Conservation (phyloP, 2,797 vertebrate species). For the Malurus leucopterus region DNA sequence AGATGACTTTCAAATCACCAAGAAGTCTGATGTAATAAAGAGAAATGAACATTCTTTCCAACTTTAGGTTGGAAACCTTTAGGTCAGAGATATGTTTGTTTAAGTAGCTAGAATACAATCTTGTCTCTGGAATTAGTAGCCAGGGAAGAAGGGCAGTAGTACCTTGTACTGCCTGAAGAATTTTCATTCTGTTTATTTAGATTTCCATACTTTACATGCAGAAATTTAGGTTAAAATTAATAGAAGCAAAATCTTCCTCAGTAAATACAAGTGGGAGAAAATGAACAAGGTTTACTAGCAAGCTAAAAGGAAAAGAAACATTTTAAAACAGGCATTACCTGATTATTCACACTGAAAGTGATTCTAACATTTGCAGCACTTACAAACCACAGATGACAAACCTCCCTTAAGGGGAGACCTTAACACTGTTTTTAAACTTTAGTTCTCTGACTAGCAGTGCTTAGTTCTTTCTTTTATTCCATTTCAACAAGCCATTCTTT, state of each 20-base stretch:
- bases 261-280: neutral
- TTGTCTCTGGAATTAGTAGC: neutral
- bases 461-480: neutral
- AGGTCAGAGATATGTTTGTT: neutral
- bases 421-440: neutral
- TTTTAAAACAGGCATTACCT: neutral
- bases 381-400: neutral
- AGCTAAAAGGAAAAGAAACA: neutral
- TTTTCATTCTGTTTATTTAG: neutral
- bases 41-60: neutral
- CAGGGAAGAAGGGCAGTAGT: neutral
- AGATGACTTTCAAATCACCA: neutral
- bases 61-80: neutral
- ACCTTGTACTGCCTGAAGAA: neutral
- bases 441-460: neutral
- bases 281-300: neutral
- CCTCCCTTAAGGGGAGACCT: neutral
- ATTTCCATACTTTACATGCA: neutral
- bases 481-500: neutral
- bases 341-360: neutral
- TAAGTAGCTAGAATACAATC: neutral
- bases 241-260: neutral
- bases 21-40: neutral
- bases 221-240: neutral
- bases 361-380: neutral